phyloP scores from a whole-genome alignment of 2,888 invertebrate species.

The Stenotaenia linearis region DNA sequence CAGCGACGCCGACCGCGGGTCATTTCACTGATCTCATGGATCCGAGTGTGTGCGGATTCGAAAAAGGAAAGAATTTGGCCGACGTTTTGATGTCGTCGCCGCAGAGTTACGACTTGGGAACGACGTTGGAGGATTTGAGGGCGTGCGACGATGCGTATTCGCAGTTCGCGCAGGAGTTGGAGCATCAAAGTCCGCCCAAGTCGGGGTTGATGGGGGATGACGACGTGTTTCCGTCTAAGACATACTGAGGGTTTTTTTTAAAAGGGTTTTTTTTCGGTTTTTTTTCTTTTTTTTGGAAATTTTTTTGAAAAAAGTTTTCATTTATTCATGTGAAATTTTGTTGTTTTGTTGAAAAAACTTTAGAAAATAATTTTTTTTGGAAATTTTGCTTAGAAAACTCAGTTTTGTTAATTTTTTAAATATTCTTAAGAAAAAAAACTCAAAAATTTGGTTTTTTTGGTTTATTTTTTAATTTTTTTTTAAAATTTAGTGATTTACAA shows the following conservation, averaged over 20 bases:
- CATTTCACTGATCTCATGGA: background rate
- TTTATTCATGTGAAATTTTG: no score
- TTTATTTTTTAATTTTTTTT: no score
- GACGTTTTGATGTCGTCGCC: conserved; percentile 31
- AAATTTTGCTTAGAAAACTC: no score
- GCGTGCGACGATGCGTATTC: conserved; percentile 42
- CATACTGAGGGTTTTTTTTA: background rate
- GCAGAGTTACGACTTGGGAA: conserved; percentile 39
- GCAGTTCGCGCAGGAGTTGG: conserved; percentile 39
- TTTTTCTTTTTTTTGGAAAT: background rate
- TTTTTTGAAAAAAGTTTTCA: no score
- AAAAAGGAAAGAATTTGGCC: background rate
- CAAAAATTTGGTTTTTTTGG: no score
- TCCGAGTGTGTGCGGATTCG: background rate
- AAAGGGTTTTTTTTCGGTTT: background rate
- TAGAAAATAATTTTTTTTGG: no score
- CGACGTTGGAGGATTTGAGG: conserved; percentile 39
- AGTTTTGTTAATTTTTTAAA: no score
- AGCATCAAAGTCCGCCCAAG: conserved; percentile 21
- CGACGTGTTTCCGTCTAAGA: background rate
- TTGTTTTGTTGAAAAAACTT: no score
- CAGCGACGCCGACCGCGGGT: conserved; percentile 27
- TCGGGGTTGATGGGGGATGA: background rate
- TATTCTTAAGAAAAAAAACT: no score
- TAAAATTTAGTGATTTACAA: no score